Percentiles rank a stretch among this genome's conserved stretches.
These are phyloP conservation scores for Chloebia gouldiae DNA, from an alignment of 2,113 vertebrate genomes.

Conservation along the genomic window DNA sequence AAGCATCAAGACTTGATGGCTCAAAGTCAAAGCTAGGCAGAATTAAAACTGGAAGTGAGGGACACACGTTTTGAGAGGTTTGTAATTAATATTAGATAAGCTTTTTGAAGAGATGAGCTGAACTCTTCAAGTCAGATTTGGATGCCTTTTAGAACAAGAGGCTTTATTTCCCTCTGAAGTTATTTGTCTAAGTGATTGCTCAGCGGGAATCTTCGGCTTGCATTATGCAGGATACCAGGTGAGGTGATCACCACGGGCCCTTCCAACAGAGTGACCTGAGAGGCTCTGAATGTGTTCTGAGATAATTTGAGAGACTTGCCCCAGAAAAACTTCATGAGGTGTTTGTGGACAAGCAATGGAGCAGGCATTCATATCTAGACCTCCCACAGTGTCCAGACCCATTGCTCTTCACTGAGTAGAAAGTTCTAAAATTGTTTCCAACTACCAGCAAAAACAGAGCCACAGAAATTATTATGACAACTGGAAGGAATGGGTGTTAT, in stretches of 20 bases:
- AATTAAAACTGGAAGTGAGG: slow-evolving; percentile 54
- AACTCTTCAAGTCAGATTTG: not conserved
- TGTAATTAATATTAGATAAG: not conserved
- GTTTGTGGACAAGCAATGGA: not conserved
- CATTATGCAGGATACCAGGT: not conserved
- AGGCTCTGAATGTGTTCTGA: not conserved
- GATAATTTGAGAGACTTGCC: not conserved
- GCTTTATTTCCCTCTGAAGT: not conserved
- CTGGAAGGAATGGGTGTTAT: not conserved
- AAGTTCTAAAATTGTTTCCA: not conserved
- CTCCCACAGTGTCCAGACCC: not conserved
- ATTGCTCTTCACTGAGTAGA: not conserved
- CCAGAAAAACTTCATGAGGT: not conserved
- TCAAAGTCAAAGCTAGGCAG: not conserved
- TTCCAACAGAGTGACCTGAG: not conserved
- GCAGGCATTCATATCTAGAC: not conserved
- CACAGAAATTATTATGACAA: not conserved
- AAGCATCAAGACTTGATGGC: not conserved
- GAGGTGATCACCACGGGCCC: not conserved
- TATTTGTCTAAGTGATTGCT: not conserved
- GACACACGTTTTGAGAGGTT: not conserved
- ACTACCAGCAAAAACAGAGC: not conserved
- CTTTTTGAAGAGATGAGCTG: not conserved
- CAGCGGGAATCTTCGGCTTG: not conserved
- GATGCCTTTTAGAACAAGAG: not conserved